phyloP scores from a whole-genome alignment of 1,140 invertebrate species.

The Nebria ingens region DNA sequence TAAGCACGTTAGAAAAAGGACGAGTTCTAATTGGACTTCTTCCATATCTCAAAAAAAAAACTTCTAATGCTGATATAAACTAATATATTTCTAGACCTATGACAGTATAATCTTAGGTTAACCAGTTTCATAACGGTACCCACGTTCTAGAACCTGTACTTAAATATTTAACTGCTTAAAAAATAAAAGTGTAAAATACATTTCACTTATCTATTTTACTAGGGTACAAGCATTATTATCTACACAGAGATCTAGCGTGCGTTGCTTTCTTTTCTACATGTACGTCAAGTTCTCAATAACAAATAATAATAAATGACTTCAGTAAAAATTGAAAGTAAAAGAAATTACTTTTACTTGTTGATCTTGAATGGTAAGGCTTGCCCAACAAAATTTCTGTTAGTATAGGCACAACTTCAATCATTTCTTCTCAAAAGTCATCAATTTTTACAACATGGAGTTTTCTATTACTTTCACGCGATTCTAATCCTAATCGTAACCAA shows the following conservation, averaged over 20 bases:
- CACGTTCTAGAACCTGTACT: background rate
- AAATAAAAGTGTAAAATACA: background rate
- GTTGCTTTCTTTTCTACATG: background rate
- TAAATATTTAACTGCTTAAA: background rate
- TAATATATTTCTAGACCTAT: background rate
- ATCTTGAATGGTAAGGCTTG: background rate
- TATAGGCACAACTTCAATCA: too few relatives aligned
- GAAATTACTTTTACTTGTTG: background rate
- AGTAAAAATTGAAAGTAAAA: constrained; percentile 5
- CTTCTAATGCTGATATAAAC: background rate
- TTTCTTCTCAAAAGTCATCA: too few relatives aligned
- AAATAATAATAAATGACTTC: background rate
- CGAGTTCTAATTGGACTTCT: too few relatives aligned
- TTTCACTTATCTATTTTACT: constrained; percentile 3
- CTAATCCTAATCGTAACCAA: too few relatives aligned
- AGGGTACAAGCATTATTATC: background rate
- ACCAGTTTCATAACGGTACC: background rate
- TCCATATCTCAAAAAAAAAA: background rate
- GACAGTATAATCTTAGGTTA: background rate
- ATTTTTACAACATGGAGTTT: too few relatives aligned
- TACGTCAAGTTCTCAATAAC: too few relatives aligned
- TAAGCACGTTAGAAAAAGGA: too few relatives aligned
- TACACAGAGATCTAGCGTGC: background rate
- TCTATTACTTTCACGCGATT: too few relatives aligned
- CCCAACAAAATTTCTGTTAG: too few relatives aligned